A percentile compares a stretch with the other conserved stretches of the same genome.
Conservation (phyloP, 64 coral and sea anemone genomes). For the Montipora foliosa region DNA sequence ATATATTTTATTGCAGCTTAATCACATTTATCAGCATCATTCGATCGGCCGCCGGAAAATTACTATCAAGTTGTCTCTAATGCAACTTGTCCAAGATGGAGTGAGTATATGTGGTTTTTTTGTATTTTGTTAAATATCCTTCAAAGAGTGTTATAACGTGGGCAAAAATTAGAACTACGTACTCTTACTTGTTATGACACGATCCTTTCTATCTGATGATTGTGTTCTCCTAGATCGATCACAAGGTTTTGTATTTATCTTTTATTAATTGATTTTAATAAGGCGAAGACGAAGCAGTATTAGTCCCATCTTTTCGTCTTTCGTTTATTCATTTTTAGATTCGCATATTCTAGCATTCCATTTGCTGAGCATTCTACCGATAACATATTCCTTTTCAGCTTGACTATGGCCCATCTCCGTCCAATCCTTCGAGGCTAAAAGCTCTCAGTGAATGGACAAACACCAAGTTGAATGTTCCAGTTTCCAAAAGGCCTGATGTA, state of each 20-base stretch:
- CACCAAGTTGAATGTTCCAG: not conserved
- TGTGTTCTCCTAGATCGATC: no score
- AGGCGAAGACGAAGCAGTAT: no score
- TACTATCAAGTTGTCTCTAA: not conserved
- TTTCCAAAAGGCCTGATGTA: not conserved
- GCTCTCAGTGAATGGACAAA: not conserved
- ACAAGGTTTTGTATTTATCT: no score
- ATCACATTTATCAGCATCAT: constrained; percentile 22
- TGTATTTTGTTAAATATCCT: not conserved
- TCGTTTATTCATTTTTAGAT: not conserved
- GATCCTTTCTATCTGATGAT: no score
- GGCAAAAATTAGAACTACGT: no score
- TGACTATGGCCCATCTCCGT: not conserved
- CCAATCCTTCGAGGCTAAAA: not conserved
- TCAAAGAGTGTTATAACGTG: not conserved
- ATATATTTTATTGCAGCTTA: not conserved
- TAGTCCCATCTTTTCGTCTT: no score
- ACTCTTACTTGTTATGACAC: no score
- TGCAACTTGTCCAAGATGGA: constrained; percentile 14
- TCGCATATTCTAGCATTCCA: not conserved
- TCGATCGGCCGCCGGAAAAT: not conserved
- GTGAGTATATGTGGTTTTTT: not conserved
- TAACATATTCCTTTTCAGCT: not conserved
- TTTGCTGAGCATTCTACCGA: not conserved
- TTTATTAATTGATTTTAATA: no score